Base-by-base conservation (phyloP, 2,113 vertebrate genomes). In the Albula goreensis region DNA sequence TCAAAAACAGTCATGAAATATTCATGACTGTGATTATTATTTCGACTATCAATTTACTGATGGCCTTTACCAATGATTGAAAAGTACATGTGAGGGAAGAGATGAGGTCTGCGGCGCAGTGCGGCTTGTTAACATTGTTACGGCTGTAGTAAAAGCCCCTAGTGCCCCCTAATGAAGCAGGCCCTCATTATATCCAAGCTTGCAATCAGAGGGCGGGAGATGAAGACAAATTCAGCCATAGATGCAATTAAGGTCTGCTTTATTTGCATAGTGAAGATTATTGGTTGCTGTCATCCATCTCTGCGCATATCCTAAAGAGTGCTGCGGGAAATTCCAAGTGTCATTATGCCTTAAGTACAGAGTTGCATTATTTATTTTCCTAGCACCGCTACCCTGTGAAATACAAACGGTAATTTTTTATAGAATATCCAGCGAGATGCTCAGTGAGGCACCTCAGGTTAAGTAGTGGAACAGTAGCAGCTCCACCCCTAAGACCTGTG, bases 261-360 rank as follows among this genome's bases (percentile, higher is more conserved):
- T 50, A 50, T 79, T 48, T 13, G 11, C 41, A 79, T 15, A 48
- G 41, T 50, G 5, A 41, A 48, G 41, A 79, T 79, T 79, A 50
- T 19, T 79, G 78, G 41, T 79, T 79, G 51, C 78, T 70, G 41
- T 57, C 41, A 50, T 5, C 31, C 63, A 31, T 31, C 31, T 52
- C 78, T n/a, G 15, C 22, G 13, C 53, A 85, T 49, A 10, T 25
- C 48, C 52, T 85, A 22, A 51, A 12, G 13, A 82, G 81, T 6
- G 31, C 13, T 49, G 53, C 53, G 8, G 19, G 80, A 81, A 80
- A 0, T 53, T 9, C 53, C n/a, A 52, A 78, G 12, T 78, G 25
- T 53, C 22, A 84, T 78, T 51, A 84, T 10, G 22, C 50, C 70
- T 78, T 56, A 84, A 84, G 50, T 56, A 56, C 83, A 56, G 13